Evolutionary conservation across 2,113 vertebrate genomes (phyloP).

Genomic region (Ifrita kowaldi): DNA sequence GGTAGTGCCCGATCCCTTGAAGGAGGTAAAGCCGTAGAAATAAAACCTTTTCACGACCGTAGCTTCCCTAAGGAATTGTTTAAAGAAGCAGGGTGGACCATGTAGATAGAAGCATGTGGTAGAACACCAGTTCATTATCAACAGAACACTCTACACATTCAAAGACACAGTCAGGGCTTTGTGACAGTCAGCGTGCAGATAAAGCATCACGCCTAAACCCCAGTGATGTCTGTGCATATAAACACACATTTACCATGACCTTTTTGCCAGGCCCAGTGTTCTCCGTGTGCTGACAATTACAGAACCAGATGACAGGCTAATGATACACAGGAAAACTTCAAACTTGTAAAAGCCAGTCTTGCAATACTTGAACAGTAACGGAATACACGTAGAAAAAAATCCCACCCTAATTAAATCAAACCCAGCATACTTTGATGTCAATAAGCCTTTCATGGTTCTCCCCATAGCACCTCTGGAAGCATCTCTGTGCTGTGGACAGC

Average conservation of each 20-base stretch:
- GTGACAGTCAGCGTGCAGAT: neutral
- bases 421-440: slow-evolving; percentile 84
- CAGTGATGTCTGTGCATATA: neutral
- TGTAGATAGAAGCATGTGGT: neutral
- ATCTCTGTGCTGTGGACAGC: slow-evolving; percentile 80
- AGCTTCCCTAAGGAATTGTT: slow-evolving; percentile 80
- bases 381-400: neutral
- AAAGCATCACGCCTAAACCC: neutral
- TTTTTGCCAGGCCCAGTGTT: neutral
- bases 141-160: neutral
- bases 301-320: neutral
- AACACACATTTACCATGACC: neutral
- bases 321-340: neutral
- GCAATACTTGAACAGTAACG: neutral
- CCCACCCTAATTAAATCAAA: neutral
- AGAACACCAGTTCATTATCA: neutral
- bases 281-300: neutral
- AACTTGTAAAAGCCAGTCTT: neutral
- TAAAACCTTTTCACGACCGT: slow-evolving; percentile 90
- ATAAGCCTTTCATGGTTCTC: slow-evolving; percentile 84
- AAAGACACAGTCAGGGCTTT: neutral
- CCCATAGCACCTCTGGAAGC: slow-evolving; percentile 89
- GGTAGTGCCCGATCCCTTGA: slow-evolving; percentile 85
- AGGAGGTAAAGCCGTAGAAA: slow-evolving; percentile 93
- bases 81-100: neutral